These are phyloP conservation scores for Styela clava DNA, from an alignment of 23 tunicate species.

Conservation along the genomic window DNA sequence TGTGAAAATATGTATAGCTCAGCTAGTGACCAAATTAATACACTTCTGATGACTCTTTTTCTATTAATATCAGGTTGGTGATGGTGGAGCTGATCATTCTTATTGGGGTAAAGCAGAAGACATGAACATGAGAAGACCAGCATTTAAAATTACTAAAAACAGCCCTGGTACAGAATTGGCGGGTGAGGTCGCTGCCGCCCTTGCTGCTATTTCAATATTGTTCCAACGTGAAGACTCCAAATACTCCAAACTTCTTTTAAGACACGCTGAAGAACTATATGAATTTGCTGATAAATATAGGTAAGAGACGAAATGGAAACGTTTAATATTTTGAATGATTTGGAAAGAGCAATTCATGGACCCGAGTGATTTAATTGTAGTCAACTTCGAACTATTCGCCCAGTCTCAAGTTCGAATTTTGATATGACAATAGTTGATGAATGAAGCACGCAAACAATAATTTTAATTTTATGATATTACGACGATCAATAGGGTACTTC, in stretches of 20 bases:
- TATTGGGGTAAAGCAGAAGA: constrained; percentile 97
- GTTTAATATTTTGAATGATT: too few relatives aligned
- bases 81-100: constrained; percentile 64
- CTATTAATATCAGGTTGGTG: constrained; percentile 89
- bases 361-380: too few relatives aligned
- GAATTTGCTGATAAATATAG: constrained; percentile 94
- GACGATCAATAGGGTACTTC: too few relatives aligned
- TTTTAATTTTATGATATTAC: too few relatives aligned
- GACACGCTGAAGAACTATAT: constrained; percentile 88
- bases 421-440: too few relatives aligned
- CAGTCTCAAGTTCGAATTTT: too few relatives aligned
- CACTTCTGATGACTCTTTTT: too few relatives aligned
- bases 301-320: constrained; percentile 11
- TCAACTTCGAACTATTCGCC: too few relatives aligned
- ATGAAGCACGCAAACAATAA: too few relatives aligned
- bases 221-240: constrained; percentile 51
- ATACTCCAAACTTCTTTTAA: constrained; percentile 63
- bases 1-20: too few relatives aligned
- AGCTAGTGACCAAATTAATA: too few relatives aligned
- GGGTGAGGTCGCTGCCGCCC: constrained; percentile 96
- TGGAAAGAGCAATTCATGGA: too few relatives aligned
- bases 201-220: constrained; percentile 85
- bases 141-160: constrained; percentile 56
- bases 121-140: constrained; percentile 76
- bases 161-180: constrained; percentile 96